Evolutionary conservation across 1,140 invertebrate genomes (phyloP).

Genomic region (Ceratina japonica): DNA sequence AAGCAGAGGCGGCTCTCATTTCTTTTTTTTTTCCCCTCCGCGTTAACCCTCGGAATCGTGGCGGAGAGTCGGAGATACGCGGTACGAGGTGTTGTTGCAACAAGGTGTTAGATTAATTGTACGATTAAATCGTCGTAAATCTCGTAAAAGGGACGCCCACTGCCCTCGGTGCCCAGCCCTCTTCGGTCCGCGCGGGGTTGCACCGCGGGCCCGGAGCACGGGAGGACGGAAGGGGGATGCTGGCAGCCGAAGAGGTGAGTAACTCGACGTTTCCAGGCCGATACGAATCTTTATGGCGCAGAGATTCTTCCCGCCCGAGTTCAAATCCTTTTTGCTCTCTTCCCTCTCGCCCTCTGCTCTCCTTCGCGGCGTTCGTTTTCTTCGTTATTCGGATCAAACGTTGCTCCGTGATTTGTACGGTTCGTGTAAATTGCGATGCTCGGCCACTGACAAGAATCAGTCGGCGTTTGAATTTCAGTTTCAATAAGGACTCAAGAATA

Average conservation of each 20-base stretch:
- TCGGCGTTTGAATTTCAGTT: not conserved
- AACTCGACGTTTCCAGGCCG: constrained; percentile 62
- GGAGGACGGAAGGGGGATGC: too few species aligned
- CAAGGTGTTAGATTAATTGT: constrained; percentile 79
- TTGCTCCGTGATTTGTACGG: constrained; percentile 12
- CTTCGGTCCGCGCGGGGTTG: constrained; percentile 36
- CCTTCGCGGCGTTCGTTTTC: constrained; percentile 20
- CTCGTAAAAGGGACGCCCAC: constrained; percentile 73
- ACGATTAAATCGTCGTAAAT: constrained; percentile 78
- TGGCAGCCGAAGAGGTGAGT: constrained; percentile 7
- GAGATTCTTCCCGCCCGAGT: constrained; percentile 56
- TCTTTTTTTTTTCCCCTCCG: constrained; percentile 4
- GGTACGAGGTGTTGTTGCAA: constrained; percentile 75
- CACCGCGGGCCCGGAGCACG: not conserved
- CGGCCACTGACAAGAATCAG: not conserved
- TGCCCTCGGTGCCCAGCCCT: constrained; percentile 42
- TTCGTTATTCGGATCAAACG: not conserved
- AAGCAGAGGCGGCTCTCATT: constrained; percentile 2
- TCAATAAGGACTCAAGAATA: not conserved
- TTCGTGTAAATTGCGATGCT: constrained; percentile 44
- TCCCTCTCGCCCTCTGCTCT: constrained; percentile 8
- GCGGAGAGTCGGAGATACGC: constrained; percentile 31
- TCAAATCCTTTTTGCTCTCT: constrained; percentile 24
- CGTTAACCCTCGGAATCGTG: constrained; percentile 6
- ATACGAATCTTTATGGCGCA: constrained; percentile 64